Evolutionary conservation across 2,113 vertebrate species (phyloP).

Genomic region (Platysternon megacephalum): DNA sequence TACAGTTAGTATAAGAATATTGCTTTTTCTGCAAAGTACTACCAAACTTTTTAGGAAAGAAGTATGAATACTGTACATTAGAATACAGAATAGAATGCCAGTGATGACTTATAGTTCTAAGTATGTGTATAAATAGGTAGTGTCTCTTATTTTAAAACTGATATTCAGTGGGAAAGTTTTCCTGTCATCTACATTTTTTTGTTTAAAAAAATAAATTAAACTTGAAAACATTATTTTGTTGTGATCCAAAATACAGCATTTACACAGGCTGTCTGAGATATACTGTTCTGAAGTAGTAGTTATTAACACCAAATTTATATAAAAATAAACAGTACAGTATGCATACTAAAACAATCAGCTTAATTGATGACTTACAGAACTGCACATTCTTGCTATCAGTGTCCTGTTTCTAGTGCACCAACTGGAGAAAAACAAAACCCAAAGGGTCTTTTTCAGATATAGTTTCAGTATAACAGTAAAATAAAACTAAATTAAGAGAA

Average conservation of each 20-base stretch:
- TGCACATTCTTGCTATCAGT: not conserved
- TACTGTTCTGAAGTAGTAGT: not conserved
- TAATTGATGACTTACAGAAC: not conserved
- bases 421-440: no score
- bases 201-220: not conserved
- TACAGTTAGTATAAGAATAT: not conserved
- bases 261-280: not conserved
- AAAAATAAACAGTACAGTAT: not conserved
- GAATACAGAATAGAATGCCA: not conserved
- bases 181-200: not conserved
- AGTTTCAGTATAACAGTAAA: not conserved
- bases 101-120: not conserved
- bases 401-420: no score
- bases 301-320: not conserved
- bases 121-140: not conserved
- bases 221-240: not conserved
- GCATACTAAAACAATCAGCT: not conserved
- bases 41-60: not conserved
- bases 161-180: not conserved
- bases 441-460: no score
- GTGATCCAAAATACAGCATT: not conserved
- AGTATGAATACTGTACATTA: not conserved
- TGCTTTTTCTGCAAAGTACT: not conserved
- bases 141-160: not conserved
- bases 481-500: not conserved